Conservation (phyloP, 2,888 invertebrate genomes). For the Eilema caniola region DNA sequence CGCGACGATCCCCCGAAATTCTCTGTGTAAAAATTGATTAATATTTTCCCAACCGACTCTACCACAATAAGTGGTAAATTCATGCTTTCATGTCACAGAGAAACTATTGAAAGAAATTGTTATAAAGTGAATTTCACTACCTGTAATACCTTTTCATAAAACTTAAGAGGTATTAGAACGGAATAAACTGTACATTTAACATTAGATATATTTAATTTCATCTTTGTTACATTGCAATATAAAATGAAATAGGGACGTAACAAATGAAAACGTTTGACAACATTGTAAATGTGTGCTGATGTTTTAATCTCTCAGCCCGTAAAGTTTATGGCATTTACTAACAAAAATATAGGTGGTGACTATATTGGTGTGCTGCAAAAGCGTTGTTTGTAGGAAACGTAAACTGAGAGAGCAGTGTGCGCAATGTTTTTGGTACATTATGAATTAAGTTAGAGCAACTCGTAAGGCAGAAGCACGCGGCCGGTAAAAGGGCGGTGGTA, state of each 20-base stretch:
- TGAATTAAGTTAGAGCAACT: constrained; percentile 81
- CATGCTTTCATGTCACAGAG: constrained; percentile 64
- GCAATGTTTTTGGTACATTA: constrained; percentile 65
- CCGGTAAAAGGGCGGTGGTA: constrained; percentile 66
- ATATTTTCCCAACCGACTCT: constrained; percentile 73
- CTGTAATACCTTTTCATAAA: not conserved
- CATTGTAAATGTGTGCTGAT: constrained; percentile 27
- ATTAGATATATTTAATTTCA: constrained; percentile 53
- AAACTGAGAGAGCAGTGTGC: constrained; percentile 66
- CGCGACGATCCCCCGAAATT: constrained; percentile 72
- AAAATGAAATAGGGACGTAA: constrained; percentile 37
- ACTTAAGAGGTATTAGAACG: constrained; percentile 23
- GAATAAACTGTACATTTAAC: constrained; percentile 62
- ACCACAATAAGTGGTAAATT: constrained; percentile 71
- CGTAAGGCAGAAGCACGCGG: constrained; percentile 60
- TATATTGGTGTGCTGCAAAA: constrained; percentile 47
- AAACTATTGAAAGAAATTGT: constrained; percentile 67
- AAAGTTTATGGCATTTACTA: constrained; percentile 48
- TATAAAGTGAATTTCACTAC: constrained; percentile 61
- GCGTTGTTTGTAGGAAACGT: constrained; percentile 58
- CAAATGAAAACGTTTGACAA: constrained; percentile 38
- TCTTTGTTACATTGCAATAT: constrained; percentile 47
- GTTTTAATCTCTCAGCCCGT: constrained; percentile 47
- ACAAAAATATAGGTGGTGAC: constrained; percentile 42
- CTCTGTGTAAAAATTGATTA: constrained; percentile 81